A percentile compares a stretch with the other conserved stretches of the same genome.
These are phyloP conservation scores for Sitobion miscanthi DNA, from an alignment of 1,140 invertebrate species.

Conservation along the genomic window DNA sequence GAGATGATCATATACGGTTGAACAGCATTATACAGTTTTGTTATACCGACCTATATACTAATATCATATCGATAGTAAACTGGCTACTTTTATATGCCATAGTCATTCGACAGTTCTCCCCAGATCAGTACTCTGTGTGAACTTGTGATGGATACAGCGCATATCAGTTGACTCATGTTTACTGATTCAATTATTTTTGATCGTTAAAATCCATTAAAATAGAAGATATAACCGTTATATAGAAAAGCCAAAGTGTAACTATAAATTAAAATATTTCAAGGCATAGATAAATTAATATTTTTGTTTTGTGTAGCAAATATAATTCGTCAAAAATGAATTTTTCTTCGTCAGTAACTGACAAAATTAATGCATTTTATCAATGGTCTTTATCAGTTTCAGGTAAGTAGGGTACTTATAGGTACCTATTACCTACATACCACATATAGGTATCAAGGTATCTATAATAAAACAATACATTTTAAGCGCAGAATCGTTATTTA, in stretches of 20 bases:
- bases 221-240: neutral
- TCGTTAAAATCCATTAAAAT: neutral
- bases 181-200: neutral
- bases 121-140: neutral
- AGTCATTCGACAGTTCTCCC: neutral
- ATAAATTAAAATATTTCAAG: too few species aligned
- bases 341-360: neutral
- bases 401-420: neutral
- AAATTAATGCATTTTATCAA: conserved; percentile 6
- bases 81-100: neutral
- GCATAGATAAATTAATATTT: neutral
- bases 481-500: neutral
- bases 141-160: neutral
- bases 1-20: neutral
- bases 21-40: neutral
- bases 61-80: neutral
- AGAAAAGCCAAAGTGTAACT: neutral
- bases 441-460: too few species aligned
- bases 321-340: neutral
- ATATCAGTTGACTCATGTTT: neutral
- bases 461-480: neutral
- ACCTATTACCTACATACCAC: neutral
- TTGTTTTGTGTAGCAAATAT: neutral
- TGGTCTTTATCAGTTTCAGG: conserved; percentile 44
- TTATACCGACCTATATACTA: neutral